phyloP scores from a whole-genome alignment of 2,113 vertebrate genomes.

The Macroglossus sobrinus region DNA sequence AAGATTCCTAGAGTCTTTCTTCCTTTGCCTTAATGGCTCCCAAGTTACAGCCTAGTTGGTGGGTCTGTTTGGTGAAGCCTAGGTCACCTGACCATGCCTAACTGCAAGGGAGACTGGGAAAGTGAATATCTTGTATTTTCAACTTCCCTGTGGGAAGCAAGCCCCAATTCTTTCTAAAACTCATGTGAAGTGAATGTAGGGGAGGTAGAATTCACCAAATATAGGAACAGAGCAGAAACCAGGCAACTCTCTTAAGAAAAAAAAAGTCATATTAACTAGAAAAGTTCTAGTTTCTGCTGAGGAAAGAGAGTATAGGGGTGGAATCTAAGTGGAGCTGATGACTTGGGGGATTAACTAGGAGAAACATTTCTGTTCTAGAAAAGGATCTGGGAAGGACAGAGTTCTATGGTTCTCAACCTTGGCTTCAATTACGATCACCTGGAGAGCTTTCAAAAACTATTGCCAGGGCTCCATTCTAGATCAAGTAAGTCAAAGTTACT shows the following conservation, averaged over 20 bases:
- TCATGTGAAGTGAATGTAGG: rapidly evolving
- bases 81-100: not conserved
- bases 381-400: not conserved
- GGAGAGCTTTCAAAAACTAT: not conserved
- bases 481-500: not conserved
- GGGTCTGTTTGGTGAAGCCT: not conserved
- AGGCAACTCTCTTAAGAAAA: not conserved
- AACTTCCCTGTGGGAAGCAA: not conserved
- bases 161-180: not conserved
- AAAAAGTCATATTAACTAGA: not conserved
- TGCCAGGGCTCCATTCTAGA: not conserved
- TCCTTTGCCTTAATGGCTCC: not conserved
- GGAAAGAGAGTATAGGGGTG: not conserved
- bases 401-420: not conserved
- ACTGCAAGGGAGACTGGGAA: not conserved
- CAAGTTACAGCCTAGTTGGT: not conserved
- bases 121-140: not conserved
- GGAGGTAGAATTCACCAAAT: not conserved
- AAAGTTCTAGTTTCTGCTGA: not conserved
- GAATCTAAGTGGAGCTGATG: not conserved
- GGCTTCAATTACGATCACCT: not conserved
- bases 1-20: not conserved
- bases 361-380: not conserved
- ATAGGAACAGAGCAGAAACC: not conserved
- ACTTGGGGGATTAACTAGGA: not conserved